phyloP scores from a whole-genome alignment of 2,888 invertebrate species.

The Parnassius apollo region DNA sequence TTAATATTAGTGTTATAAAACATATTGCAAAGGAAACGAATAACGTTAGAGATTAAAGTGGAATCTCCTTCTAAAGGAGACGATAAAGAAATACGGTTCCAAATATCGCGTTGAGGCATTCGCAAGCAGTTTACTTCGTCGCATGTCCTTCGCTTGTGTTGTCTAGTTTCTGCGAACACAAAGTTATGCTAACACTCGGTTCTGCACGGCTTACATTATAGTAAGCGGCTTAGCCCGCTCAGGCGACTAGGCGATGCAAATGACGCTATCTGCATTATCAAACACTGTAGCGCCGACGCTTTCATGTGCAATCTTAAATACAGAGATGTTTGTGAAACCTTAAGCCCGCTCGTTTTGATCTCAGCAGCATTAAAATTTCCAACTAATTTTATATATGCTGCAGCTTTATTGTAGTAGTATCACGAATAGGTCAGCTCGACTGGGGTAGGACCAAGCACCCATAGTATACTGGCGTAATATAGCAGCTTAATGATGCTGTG shows the following conservation, averaged over 20 bases:
- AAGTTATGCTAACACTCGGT: slow-evolving; percentile 50
- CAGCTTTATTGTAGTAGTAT: too few relatives aligned
- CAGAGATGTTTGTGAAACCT: slow-evolving; percentile 2
- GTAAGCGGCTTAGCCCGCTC: slow-evolving; percentile 44
- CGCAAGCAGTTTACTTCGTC: slow-evolving; percentile 20
- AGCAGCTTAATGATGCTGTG: too few relatives aligned
- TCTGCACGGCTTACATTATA: slow-evolving; percentile 50
- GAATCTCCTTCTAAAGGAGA: neutral
- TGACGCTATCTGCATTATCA: slow-evolving; percentile 35
- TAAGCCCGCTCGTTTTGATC: too few relatives aligned
- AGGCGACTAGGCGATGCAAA: slow-evolving; percentile 43
- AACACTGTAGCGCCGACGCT: slow-evolving; percentile 29
- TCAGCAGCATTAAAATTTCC: too few relatives aligned
- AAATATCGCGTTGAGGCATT: slow-evolving; percentile 23
- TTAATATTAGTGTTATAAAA: too few relatives aligned
- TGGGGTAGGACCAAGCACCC: too few relatives aligned
- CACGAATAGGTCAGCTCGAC: too few relatives aligned
- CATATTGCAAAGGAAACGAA: too few relatives aligned
- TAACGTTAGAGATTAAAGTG: neutral
- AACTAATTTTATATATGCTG: too few relatives aligned
- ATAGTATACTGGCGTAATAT: too few relatives aligned
- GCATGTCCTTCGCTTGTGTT: slow-evolving; percentile 18
- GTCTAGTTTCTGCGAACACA: slow-evolving; percentile 49
- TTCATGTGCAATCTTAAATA: slow-evolving; percentile 13
- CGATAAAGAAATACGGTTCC: slow-evolving; percentile 1